These are phyloP conservation scores for Augochlorella aurata DNA, from an alignment of 2,888 invertebrate genomes.

Conservation along the genomic window DNA sequence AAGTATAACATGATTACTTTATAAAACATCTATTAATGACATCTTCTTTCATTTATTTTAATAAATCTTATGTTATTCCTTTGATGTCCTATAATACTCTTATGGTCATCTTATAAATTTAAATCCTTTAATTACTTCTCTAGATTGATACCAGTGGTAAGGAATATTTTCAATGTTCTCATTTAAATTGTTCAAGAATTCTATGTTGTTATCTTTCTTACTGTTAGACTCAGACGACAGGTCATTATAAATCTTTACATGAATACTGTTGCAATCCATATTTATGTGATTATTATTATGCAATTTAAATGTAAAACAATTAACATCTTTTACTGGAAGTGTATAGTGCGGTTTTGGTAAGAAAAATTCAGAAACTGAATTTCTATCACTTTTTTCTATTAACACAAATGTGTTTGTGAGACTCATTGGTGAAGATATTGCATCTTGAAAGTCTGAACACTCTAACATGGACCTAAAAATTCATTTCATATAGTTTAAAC, in stretches of 20 bases:
- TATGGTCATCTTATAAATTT: constrained; percentile 74
- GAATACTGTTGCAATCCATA: constrained; percentile 67
- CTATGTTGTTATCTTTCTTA: constrained; percentile 36
- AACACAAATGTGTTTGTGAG: constrained; percentile 80
- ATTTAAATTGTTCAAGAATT: constrained; percentile 41
- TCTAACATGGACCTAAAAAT: constrained; percentile 75
- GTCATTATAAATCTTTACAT: constrained; percentile 73
- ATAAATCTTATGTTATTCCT: constrained; percentile 6
- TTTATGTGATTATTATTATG: constrained; percentile 60
- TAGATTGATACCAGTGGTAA: constrained; percentile 79
- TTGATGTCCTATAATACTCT: constrained; percentile 34
- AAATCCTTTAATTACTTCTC: constrained; percentile 78
- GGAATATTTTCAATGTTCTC: constrained; percentile 43
- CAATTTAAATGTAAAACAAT: constrained; percentile 73
- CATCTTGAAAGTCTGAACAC: constrained; percentile 77
- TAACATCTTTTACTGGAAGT: constrained; percentile 57
- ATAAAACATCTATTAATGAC: neutral
- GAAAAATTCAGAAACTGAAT: constrained; percentile 75
- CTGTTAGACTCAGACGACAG: constrained; percentile 30
- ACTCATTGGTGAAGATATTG: constrained; percentile 74
- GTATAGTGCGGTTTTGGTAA: constrained; percentile 77
- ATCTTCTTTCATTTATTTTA: neutral
- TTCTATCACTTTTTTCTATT: constrained; percentile 75
- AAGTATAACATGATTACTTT: neutral
- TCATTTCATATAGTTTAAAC: constrained; percentile 18